phyloP scores from a whole-genome alignment of 2,888 invertebrate species.

The Auanema sp. region DNA sequence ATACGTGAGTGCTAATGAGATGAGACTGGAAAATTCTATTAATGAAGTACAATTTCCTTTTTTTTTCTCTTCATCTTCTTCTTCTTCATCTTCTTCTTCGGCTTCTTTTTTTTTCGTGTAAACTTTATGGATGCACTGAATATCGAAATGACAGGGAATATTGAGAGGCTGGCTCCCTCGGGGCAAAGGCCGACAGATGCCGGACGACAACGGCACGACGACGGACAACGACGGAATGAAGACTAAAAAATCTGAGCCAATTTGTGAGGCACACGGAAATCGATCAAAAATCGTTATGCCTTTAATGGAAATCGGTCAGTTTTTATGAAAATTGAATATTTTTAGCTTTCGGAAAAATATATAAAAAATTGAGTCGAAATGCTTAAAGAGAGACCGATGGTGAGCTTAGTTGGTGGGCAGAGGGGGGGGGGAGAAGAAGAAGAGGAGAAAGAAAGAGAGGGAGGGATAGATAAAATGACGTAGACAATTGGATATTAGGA shows the following conservation, averaged over 20 bases:
- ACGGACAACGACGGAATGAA: neutral
- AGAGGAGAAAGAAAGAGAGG: slow-evolving; percentile 7
- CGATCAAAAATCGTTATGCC: too few relatives aligned
- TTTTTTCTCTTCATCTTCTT: neutral
- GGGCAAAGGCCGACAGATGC: neutral
- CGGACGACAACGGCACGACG: neutral
- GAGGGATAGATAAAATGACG: neutral
- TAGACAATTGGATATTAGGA: too few relatives aligned
- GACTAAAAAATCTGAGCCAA: neutral
- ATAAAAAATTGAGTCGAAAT: neutral
- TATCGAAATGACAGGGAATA: neutral
- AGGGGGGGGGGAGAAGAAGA: neutral
- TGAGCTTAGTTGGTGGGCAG: slow-evolving; percentile 7
- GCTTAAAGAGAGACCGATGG: slow-evolving; percentile 16
- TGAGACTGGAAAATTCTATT: too few relatives aligned
- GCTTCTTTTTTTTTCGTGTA: neutral
- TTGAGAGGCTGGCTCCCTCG: too few relatives aligned
- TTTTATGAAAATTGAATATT: too few relatives aligned
- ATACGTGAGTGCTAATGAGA: too few relatives aligned
- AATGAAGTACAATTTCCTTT: too few relatives aligned
- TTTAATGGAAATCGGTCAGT: too few relatives aligned
- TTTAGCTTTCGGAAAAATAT: neutral
- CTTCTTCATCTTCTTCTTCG: neutral
- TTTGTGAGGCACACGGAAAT: neutral
- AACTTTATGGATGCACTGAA: neutral